Evolutionary conservation across 2,113 vertebrate species (phyloP).

Genomic region (Thymallus thymallus): DNA sequence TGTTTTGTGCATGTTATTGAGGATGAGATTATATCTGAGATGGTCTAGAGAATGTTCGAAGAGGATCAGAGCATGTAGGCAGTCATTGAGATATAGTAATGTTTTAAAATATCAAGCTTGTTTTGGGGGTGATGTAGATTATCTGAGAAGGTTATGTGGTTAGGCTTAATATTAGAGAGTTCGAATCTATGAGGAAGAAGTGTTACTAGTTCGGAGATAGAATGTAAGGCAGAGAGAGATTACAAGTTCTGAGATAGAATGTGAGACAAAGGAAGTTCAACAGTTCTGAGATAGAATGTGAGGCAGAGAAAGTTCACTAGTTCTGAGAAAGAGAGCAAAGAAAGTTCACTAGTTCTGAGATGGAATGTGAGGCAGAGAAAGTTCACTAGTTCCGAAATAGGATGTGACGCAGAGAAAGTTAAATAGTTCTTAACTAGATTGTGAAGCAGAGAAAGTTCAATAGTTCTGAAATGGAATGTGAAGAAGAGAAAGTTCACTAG

Average conservation of each 20-base stretch:
- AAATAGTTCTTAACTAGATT: too few species aligned
- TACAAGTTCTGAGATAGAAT: not conserved
- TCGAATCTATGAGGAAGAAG: not conserved
- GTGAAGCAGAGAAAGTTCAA: too few species aligned
- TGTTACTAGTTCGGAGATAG: not conserved
- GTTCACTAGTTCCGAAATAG: too few species aligned
- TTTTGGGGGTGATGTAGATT: not conserved
- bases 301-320: conserved; percentile 6
- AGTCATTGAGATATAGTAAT: conserved; percentile 7
- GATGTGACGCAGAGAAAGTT: not conserved
- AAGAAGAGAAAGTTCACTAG: not conserved
- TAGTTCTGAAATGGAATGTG: not conserved
- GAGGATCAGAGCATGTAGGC: conserved; percentile 37
- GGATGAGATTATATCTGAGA: conserved; percentile 48
- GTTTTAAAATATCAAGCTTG: not conserved
- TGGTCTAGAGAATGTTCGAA: conserved; percentile 39
- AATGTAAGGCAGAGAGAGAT: not conserved
- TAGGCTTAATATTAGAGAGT: not conserved
- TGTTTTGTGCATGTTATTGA: conserved; percentile 37
- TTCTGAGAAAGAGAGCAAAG: not conserved
- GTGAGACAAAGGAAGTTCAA: too few species aligned
- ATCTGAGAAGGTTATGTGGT: not conserved
- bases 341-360: not conserved
- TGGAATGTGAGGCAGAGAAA: too few species aligned
- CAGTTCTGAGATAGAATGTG: conserved; percentile 4